A percentile compares a stretch with the other conserved stretches of the same genome.
Evolutionary conservation across 35 echinoderm and acorn worm genomes (phyloP).

Genomic region (Nesometra sesokonis): DNA sequence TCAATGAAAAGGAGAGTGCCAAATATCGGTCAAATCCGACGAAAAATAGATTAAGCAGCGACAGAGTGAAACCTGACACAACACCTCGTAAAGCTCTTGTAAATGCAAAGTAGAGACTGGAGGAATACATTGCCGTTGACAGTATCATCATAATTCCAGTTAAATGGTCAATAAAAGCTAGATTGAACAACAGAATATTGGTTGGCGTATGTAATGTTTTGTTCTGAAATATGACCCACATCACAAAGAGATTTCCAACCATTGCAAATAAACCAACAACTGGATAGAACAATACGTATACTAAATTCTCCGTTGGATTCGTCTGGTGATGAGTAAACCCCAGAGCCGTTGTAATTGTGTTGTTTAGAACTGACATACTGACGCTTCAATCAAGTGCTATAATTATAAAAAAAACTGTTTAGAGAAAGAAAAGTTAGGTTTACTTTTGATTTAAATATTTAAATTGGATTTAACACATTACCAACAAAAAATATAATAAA

Average conservation of each 20-base stretch:
- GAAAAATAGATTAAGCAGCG: neutral
- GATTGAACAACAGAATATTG: neutral
- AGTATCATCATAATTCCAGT: neutral
- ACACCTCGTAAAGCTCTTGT: neutral
- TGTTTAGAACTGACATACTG: too few relatives aligned
- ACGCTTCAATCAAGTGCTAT: too few relatives aligned
- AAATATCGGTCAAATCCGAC: neutral
- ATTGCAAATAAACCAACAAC: neutral
- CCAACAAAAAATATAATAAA: too few relatives aligned
- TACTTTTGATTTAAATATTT: too few relatives aligned
- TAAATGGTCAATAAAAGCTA: neutral
- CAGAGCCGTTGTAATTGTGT: too few relatives aligned
- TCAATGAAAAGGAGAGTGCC: neutral
- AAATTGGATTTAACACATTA: too few relatives aligned
- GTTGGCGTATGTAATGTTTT: neutral
- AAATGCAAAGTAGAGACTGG: neutral
- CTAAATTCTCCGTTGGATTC: too few relatives aligned
- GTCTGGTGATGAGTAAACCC: too few relatives aligned
- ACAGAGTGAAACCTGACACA: neutral
- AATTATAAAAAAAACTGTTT: too few relatives aligned
- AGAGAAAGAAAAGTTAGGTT: too few relatives aligned
- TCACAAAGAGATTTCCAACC: neutral
- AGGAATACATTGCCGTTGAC: neutral
- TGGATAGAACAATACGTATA: neutral
- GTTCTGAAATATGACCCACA: neutral